Conservation (phyloP, 2,888 invertebrate genomes). For the Sarcophaga subvicina region DNA sequence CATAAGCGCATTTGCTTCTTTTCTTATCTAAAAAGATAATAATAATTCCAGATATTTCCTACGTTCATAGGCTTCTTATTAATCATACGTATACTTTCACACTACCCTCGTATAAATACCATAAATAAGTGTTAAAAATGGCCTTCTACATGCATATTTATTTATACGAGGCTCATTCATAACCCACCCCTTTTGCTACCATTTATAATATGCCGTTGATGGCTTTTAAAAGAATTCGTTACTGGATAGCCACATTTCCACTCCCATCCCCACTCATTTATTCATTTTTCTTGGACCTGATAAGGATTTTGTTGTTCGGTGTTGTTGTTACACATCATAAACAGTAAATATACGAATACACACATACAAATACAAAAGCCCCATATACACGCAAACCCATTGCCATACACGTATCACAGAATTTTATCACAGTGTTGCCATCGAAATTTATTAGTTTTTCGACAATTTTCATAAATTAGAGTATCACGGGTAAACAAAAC, state of each 20-base stretch:
- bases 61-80: too few relatives aligned
- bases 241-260: conserved; percentile 2
- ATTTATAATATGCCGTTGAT: conserved; percentile 6
- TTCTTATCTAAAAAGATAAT: too few relatives aligned
- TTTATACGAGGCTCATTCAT: neutral
- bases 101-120: conserved; percentile 3
- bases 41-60: too few relatives aligned
- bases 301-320: conserved; percentile 37
- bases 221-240: conserved; percentile 14
- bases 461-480: conserved; percentile 70
- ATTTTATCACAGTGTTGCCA: conserved; percentile 67
- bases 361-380: neutral
- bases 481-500: conserved; percentile 57
- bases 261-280: neutral
- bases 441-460: conserved; percentile 71
- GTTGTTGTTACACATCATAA: conserved; percentile 41
- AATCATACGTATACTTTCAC: too few relatives aligned
- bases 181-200: neutral
- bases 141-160: neutral
- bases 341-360: conserved; percentile 48
- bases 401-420: conserved; percentile 23
- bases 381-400: neutral
- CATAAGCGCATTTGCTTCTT: too few relatives aligned
- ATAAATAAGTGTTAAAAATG: conserved; percentile 4
- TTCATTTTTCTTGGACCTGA: conserved; percentile 28